Base-by-base conservation (phyloP, 2,888 invertebrate species). In the Sinotaia quadrata region DNA sequence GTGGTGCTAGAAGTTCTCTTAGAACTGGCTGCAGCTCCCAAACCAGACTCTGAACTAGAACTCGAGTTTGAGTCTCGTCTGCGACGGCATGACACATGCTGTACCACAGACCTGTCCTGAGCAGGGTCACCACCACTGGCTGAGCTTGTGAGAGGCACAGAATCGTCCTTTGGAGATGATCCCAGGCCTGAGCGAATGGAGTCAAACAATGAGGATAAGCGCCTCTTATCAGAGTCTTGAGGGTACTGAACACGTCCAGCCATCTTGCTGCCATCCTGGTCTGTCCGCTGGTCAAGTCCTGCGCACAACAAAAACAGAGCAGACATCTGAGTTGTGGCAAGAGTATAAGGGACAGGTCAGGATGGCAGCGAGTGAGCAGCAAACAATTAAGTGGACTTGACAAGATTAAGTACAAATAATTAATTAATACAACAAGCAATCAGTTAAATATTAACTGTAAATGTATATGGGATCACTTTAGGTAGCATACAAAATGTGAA, bases 221-320 rank as follows among this genome's bases (percentile, higher is more conserved):
- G 78, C 52, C 75, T 74, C 67, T 79, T 79, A 68, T 84, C 83
- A 0, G 78, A 77, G 12, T 81, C 79, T 62, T 80, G 78, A 0
- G 84, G 82, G 67, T 74, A 79, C 41, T 77, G 79, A 8, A 79
- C 73, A n/a, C 74, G 24, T 56, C 2, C 33, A 36, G 7, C 7
- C 18, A 18, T 33, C 27, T 75, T 67, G 75, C 73, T n/a, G 68
- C 24, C 34, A 67, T 61, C n/a, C 24, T 59, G 41, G 54, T 41
- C 54, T 21, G 36, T 24, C 52, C 31, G 31, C 21, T 58, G 37
- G 37, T 54, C 58, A 36, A 58, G 37, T 33, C 65, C 65, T 65
- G 65, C 65, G 41, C 65, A 65, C 65, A 65, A 18, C 29, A 52
- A 36, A 65, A 29, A 21, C 31, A 27, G 29, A n/a, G 47, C 47